Percentiles rank a stretch among this genome's conserved stretches.
Evolutionary conservation across 2,797 vertebrate genomes (phyloP).

Genomic region (Decapterus maruadsi): DNA sequence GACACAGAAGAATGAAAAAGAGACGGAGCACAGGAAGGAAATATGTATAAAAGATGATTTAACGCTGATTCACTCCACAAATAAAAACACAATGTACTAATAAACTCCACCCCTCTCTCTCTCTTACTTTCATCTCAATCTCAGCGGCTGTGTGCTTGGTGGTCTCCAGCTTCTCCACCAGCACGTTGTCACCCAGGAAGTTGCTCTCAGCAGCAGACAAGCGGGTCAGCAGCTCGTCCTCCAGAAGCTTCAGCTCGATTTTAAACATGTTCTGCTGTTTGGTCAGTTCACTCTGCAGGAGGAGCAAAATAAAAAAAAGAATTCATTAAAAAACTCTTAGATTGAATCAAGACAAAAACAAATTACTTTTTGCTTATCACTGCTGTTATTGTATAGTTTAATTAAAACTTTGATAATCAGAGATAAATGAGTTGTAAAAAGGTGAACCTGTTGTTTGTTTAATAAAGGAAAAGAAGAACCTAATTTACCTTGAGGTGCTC

Average conservation of each 20-base stretch:
- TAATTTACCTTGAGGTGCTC: slow-evolving; percentile 79
- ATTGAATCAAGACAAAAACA: not conserved
- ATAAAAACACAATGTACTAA: not conserved
- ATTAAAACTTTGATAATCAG: not conserved
- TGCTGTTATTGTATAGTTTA: not conserved
- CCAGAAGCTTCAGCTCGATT: slow-evolving; percentile 90
- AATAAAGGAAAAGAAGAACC: not conserved
- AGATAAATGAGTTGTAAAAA: not conserved
- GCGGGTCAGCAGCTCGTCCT: slow-evolving; percentile 85
- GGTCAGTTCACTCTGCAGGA: slow-evolving; percentile 82
- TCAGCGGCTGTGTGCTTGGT: slow-evolving; percentile 87
- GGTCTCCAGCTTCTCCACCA: slow-evolving; percentile 88
- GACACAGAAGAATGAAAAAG: not conserved
- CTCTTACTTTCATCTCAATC: slow-evolving; percentile 85
- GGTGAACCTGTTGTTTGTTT: not conserved
- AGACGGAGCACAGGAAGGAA: no score
- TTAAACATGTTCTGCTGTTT: slow-evolving; percentile 91
- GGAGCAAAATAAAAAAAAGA: not conserved
- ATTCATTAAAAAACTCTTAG: not conserved
- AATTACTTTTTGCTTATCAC: not conserved
- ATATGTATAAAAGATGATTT: not conserved
- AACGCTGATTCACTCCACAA: not conserved
- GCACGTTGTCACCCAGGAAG: slow-evolving; percentile 86
- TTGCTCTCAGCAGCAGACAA: slow-evolving; percentile 86
- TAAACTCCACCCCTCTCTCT: not conserved